Conservation (phyloP, 2,888 invertebrate genomes). For the Cybosia mesomella region DNA sequence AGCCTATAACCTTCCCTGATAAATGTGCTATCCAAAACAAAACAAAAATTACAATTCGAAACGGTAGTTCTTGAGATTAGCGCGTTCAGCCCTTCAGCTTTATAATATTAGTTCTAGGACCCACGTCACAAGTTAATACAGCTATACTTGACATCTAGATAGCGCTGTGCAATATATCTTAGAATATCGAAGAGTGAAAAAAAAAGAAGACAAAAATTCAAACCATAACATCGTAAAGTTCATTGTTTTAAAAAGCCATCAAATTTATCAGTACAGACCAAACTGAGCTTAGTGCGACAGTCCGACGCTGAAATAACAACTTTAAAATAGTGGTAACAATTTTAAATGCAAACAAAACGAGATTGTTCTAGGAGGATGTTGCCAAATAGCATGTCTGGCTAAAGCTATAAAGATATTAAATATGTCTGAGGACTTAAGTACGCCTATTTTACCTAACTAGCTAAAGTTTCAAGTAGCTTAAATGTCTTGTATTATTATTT, state of each 20-base stretch:
- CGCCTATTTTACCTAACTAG: neutral
- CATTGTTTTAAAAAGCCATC: neutral
- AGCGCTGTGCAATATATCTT: too few species aligned
- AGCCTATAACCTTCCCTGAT: too few species aligned
- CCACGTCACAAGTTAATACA: too few species aligned
- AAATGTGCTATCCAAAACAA: too few species aligned
- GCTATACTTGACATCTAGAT: too few species aligned
- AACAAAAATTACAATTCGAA: too few species aligned
- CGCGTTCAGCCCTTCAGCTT: too few species aligned
- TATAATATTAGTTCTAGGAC: too few species aligned
- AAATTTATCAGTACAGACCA: neutral
- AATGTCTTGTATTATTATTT: neutral
- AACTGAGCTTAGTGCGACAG: neutral
- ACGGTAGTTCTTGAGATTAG: too few species aligned
- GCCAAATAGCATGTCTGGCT: constrained; percentile 21
- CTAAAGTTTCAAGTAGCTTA: neutral
- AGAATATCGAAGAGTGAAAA: neutral
- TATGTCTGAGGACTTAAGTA: constrained; percentile 15
- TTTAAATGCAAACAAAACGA: constrained; percentile 12
- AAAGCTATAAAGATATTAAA: constrained; percentile 12
- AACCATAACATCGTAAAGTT: neutral
- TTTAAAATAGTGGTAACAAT: neutral
- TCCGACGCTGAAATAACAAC: neutral
- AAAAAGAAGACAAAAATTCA: too few species aligned
- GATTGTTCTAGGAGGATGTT: constrained; percentile 10